A percentile compares a stretch with the other conserved stretches of the same genome.
These are phyloP conservation scores for Apamea anceps DNA, from an alignment of 2,888 invertebrate species.

Conservation along the genomic window DNA sequence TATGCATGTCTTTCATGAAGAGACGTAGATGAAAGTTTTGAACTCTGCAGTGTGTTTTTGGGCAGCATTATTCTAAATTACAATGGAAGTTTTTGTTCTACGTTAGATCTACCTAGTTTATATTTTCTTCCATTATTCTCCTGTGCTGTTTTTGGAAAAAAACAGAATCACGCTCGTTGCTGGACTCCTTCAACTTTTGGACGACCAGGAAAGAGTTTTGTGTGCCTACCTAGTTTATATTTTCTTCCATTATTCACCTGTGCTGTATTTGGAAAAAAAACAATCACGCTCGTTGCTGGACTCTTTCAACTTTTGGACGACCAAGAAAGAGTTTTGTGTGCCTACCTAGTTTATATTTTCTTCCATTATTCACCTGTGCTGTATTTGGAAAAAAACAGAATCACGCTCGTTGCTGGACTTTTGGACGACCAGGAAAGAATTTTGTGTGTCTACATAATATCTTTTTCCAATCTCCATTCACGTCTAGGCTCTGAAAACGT, in stretches of 20 bases:
- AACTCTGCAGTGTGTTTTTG: background rate
- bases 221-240: background rate
- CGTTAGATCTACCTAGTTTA: background rate
- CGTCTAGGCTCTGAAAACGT: background rate
- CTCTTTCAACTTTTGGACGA: background rate
- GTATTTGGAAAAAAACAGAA: background rate
- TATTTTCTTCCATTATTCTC: background rate
- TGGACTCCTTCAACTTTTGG: background rate
- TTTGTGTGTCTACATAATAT: too few relatives aligned
- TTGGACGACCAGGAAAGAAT: background rate
- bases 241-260: background rate
- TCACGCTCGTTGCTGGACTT: background rate
- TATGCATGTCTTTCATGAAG: too few relatives aligned
- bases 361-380: background rate
- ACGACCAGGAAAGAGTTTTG: background rate
- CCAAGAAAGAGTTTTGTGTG: background rate
- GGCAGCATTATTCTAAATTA: slow-evolving; percentile 1
- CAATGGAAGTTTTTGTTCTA: background rate
- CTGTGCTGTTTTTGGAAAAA: background rate
- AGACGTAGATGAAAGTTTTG: background rate
- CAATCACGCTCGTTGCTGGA: background rate
- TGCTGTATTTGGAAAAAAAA: background rate
- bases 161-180: background rate
- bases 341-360: background rate
- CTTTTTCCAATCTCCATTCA: background rate